These are phyloP conservation scores for Protophormia terraenovae DNA, from an alignment of 2,888 invertebrate genomes.

Conservation along the genomic window DNA sequence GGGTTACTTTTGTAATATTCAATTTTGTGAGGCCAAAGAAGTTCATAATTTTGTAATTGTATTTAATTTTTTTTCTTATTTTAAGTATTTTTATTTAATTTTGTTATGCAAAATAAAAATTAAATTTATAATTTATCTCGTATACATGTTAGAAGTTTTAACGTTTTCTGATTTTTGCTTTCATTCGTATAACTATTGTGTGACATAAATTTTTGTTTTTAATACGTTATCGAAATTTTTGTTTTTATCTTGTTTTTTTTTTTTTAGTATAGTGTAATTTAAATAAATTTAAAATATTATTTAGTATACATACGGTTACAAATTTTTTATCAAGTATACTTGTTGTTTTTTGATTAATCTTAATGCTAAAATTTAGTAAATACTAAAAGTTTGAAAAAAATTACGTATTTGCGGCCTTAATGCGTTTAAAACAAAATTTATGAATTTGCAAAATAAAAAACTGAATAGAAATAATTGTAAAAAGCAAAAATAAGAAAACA, in stretches of 20 bases:
- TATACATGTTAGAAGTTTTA: constrained; percentile 68
- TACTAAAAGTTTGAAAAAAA: constrained; percentile 48
- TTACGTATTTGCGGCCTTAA: constrained; percentile 63
- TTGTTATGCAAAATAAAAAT: constrained; percentile 60
- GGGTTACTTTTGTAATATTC: constrained; percentile 22
- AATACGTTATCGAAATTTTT: neutral
- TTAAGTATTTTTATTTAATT: constrained; percentile 25
- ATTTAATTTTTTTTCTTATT: neutral
- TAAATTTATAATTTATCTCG: constrained; percentile 69
- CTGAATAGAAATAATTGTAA: constrained; percentile 19
- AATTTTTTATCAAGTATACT: constrained; percentile 47
- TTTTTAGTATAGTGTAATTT: neutral
- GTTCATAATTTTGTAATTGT: constrained; percentile 22
- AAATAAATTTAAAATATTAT: constrained; percentile 36
- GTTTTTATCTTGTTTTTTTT: neutral
- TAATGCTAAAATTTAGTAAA: constrained; percentile 56
- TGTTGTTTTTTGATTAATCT: constrained; percentile 36
- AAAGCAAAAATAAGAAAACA: constrained; percentile 62
- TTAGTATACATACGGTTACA: constrained; percentile 55
- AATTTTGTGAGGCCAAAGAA: constrained; percentile 24
- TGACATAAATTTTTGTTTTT: neutral
- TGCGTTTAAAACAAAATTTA: constrained; percentile 1
- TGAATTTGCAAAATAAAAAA: neutral
- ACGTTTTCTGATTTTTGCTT: constrained; percentile 64
- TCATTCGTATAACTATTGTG: constrained; percentile 56